Evolutionary conservation across 2,888 invertebrate genomes (phyloP), one percentile per base, ranked within the genome.

Genomic region (Stenoptilia bipunctidactyla): DNA sequence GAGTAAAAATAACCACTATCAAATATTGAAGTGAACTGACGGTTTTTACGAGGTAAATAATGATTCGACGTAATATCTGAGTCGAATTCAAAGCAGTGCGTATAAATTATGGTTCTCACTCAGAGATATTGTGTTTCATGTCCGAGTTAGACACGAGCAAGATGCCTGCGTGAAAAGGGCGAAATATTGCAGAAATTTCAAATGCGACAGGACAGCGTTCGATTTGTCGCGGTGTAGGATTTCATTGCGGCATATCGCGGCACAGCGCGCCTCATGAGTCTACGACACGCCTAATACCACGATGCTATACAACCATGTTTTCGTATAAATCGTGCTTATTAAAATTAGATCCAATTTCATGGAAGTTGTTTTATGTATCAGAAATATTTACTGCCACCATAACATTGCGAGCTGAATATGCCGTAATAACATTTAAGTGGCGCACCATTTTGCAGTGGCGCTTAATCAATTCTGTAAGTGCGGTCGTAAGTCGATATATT

Each of bases 151-250:
- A 80, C 80, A 73, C 68, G 76, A 66, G 64, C 65, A 52, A 69
- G 76, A 73, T 82, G 79, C 79, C 77, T 75, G 74, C 71, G 75
- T 77, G 80, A 82, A 82, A 79, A 82, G 77, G 76, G 77, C 82
- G 68, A 82, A 80, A 80, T 82, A 83, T 83, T 77, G 82, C 77
- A 79, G 71, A 76, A 80, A 80, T 79, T 76, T 76, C 77, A 70
- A 79, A 73, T 55, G 70, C 68, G 82, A 82, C 80, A 79, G 77
- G 75, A 74, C 76, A 72, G 73, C 72, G 74, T 77, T 79, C 80
- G 77, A 82, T 82, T 82, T 73, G 80, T 74, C 73, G 66, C 66
- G 80, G 82, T 82, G 74, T 82, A 63, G 74, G 71, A 67, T 83
- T 82, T 80, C 82, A 83, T 82, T 80, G 80, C 74, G 73, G 62